A percentile compares a stretch with the other conserved stretches of the same genome.
phyloP scores from a whole-genome alignment of 1,140 invertebrate species.

The Anastatus disparis region DNA sequence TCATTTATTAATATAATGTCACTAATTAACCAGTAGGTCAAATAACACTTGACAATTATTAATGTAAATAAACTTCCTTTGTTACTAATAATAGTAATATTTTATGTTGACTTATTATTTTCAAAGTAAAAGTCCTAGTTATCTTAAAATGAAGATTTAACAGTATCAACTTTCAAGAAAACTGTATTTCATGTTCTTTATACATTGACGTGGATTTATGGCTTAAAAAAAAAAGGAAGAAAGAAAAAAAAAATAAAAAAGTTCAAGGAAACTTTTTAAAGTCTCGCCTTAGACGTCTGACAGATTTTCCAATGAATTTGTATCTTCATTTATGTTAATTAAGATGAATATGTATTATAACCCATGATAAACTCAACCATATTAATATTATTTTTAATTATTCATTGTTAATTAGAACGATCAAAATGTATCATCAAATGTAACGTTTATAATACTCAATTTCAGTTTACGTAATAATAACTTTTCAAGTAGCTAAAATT shows the following conservation, averaged over 20 bases:
- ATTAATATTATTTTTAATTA: too few relatives aligned
- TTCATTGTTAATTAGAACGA: too few relatives aligned
- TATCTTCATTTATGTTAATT: constrained; percentile 23
- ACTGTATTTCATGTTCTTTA: not conserved
- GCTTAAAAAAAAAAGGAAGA: too few relatives aligned
- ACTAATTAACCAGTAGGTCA: too few relatives aligned
- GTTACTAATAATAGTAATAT: not conserved
- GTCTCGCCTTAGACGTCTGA: not conserved
- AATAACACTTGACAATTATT: too few relatives aligned
- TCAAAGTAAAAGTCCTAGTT: not conserved
- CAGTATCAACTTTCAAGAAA: constrained; percentile 17
- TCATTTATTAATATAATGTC: too few relatives aligned
- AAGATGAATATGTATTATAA: constrained; percentile 9
- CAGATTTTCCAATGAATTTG: constrained; percentile 14
- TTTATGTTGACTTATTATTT: not conserved
- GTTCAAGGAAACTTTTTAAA: constrained; percentile 10
- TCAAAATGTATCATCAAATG: too few relatives aligned
- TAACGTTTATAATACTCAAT: too few relatives aligned
- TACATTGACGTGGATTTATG: constrained; percentile 31
- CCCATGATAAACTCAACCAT: not conserved
- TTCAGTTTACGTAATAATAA: too few relatives aligned
- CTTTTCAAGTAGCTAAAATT: not conserved
- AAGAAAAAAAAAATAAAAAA: too few relatives aligned
- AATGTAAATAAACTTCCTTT: too few relatives aligned
- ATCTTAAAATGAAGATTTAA: constrained; percentile 2